These are phyloP conservation scores for Penaeus vannamei DNA, from an alignment of 1,140 invertebrate species.

Conservation along the genomic window DNA sequence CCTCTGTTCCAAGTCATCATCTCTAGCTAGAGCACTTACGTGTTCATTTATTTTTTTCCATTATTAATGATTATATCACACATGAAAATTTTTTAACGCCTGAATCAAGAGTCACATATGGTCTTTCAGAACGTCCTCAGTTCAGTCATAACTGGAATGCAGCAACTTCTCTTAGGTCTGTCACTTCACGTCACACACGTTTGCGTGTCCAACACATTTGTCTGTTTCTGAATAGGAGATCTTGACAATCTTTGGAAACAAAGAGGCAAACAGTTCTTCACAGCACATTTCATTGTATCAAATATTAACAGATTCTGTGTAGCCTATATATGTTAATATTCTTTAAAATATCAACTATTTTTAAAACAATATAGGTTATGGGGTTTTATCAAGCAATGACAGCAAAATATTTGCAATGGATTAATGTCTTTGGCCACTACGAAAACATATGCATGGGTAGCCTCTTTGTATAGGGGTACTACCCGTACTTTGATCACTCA, in stretches of 20 bases:
- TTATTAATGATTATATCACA: slow-evolving; percentile 57
- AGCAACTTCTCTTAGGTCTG: slow-evolving; percentile 39
- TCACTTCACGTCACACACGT: slow-evolving; percentile 43
- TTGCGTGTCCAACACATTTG: slow-evolving; percentile 47
- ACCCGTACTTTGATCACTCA: slow-evolving; percentile 65
- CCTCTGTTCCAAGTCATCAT: slow-evolving; percentile 31
- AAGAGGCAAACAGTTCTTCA: slow-evolving; percentile 55
- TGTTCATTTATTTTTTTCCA: not conserved
- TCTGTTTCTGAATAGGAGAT: slow-evolving; percentile 57
- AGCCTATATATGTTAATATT: slow-evolving; percentile 49
- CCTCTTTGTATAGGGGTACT: slow-evolving; percentile 50
- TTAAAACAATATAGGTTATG: slow-evolving; percentile 57
- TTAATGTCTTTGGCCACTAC: slow-evolving; percentile 64
- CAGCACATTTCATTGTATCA: slow-evolving; percentile 62
- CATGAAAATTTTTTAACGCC: slow-evolving; percentile 41
- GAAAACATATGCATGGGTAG: slow-evolving; percentile 60
- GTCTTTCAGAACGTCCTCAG: slow-evolving; percentile 18
- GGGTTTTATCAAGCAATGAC: slow-evolving; percentile 59
- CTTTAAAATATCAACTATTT: slow-evolving; percentile 57
- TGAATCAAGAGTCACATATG: slow-evolving; percentile 39
- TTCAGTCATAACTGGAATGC: slow-evolving; percentile 58
- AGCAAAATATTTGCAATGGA: slow-evolving; percentile 64
- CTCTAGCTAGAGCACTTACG: slow-evolving; percentile 40
- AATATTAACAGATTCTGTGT: slow-evolving; percentile 44
- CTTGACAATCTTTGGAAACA: slow-evolving; percentile 63